A percentile compares a stretch with the other conserved stretches of the same genome.
Conservation (phyloP, 2,113 vertebrate genomes). For the Ammodytes marinus region DNA sequence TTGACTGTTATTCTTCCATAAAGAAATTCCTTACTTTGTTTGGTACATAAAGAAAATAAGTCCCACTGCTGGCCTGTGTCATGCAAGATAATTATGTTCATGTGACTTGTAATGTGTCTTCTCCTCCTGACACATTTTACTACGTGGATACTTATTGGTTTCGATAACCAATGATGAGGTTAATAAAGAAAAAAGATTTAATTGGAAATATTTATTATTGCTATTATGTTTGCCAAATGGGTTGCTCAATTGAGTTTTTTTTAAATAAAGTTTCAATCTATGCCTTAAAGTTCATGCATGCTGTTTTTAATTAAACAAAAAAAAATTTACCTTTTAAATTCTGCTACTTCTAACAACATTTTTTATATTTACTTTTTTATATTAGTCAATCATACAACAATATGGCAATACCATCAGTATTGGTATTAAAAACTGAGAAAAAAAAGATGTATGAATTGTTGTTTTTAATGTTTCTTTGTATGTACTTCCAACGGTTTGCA, state of each 20-base stretch:
- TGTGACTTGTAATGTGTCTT: not conserved
- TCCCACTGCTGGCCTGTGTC: not conserved
- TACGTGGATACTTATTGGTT: not conserved
- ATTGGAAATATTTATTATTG: slow-evolving; percentile 23
- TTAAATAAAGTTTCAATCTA: slow-evolving; percentile 2
- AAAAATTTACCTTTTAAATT: not conserved
- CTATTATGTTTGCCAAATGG: not conserved
- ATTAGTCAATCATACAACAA: too few relatives aligned
- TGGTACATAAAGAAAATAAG: not conserved
- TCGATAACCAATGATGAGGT: not conserved
- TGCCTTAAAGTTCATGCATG: too few relatives aligned
- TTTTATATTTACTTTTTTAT: too few relatives aligned
- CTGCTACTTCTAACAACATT: not conserved
- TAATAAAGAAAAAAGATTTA: slow-evolving; percentile 15
- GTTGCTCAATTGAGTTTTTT: not conserved
- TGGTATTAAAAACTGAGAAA: too few relatives aligned
- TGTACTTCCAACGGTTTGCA: too few relatives aligned
- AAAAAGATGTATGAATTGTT: too few relatives aligned
- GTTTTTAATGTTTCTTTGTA: too few relatives aligned
- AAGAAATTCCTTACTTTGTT: not conserved
- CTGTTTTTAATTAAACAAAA: not conserved
- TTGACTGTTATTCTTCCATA: not conserved
- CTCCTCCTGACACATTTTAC: not conserved
- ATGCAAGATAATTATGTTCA: not conserved
- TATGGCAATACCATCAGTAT: too few relatives aligned